Evolutionary conservation across 2,888 invertebrate species (phyloP), one percentile per base, ranked within the genome.

Genomic region (Microplitis manilae): DNA sequence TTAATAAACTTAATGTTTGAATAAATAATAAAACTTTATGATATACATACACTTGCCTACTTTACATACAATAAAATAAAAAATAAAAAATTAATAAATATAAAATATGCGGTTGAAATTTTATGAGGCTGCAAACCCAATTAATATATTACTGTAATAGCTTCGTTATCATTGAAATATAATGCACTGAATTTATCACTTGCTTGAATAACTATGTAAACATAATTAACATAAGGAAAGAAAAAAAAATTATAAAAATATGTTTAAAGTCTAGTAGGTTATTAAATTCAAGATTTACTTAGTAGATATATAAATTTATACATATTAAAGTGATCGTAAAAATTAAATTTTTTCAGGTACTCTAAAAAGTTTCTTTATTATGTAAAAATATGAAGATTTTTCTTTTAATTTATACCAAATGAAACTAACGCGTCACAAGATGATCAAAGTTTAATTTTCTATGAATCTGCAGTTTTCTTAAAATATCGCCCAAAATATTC

Each of bases 81-180:
- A 13, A 13, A 50, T 20, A 20, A 20, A 30, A 30, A 30, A 30
- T 30, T 30, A 30, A 30, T 30, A 30, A 30, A 30, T 30, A 30
- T 30, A 30, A 30, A 30, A 30, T 30, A 30, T 30, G 30, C 30
- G 4, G 50, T 50, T 50, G 8, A 50, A 50, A 13, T 50, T 62
- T 15, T 62, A 17, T 62, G 20, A 62, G 15, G 20, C 5, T 8
- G 15, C n/a, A 17, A 62, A 62, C 20, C 1, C 62, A 5, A 62
- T 20, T 62, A 17, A 62, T 8, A 62, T 62, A 62, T 62, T 59
- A 13, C 13, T 59, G 9, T 59, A 59, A 59, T 13, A 59, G 9
- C 62, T 62, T 62, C 62, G 62, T 17, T 62, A 20, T 62, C 20
- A 62, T 62, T 62, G 50, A 50, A 62, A 62, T 62, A 15, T 62